A percentile compares a stretch with the other conserved stretches of the same genome.
Evolutionary conservation across 2,797 vertebrate species (phyloP).

Genomic region (Sciurus vulgaris): DNA sequence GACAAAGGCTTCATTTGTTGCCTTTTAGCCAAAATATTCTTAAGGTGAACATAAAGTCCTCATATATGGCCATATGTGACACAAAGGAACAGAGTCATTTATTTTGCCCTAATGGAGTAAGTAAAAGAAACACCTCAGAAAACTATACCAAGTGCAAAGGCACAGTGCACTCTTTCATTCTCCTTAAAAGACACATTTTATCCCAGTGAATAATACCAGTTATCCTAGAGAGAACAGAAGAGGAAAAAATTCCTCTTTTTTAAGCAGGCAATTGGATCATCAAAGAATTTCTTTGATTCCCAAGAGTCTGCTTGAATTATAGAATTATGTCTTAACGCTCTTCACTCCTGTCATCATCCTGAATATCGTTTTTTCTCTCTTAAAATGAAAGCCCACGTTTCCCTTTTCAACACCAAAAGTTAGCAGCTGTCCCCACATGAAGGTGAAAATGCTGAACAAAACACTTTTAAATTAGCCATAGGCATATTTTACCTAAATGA

Average conservation of each 20-base stretch:
- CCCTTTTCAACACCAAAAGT: constrained; percentile 61
- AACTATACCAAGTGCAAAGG: constrained; percentile 64
- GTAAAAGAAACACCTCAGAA: constrained; percentile 68
- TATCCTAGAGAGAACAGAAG: constrained; percentile 39
- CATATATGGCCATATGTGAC: constrained; percentile 69
- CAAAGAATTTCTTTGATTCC: constrained; percentile 74
- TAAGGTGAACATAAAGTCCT: constrained; percentile 77
- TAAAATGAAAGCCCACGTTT: constrained; percentile 66
- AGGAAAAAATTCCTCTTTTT: constrained; percentile 56
- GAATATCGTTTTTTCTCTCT: constrained; percentile 55
- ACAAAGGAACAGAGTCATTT: constrained; percentile 75
- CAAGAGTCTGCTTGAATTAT: constrained; percentile 63
- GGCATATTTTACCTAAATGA: constrained; percentile 50
- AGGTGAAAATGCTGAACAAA: constrained; percentile 64
- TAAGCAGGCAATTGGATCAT: constrained; percentile 74
- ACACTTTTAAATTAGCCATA: neutral
- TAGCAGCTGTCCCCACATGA: constrained; percentile 46
- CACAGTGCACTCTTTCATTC: constrained; percentile 63
- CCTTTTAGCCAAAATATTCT: constrained; percentile 75
- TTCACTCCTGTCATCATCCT: constrained; percentile 51
- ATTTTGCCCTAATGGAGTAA: constrained; percentile 73
- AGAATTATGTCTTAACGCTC: constrained; percentile 63
- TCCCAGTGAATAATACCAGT: constrained; percentile 66
- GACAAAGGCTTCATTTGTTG: constrained; percentile 73
- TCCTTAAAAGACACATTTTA: constrained; percentile 76